phyloP scores from a whole-genome alignment of 2,113 vertebrate genomes.

The Acrocephalus kingi region DNA sequence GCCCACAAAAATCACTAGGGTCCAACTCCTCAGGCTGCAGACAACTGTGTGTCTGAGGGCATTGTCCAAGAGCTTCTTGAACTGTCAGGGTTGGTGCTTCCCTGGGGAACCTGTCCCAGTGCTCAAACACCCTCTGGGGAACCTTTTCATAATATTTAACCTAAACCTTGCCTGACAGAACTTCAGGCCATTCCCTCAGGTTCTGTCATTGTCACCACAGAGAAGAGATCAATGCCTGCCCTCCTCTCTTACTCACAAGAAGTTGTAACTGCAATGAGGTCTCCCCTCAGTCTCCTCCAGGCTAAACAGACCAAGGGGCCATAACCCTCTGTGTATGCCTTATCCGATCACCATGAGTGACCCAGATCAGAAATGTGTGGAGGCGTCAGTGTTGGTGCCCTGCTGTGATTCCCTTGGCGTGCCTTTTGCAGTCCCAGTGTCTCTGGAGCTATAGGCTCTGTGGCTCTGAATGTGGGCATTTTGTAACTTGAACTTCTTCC shows the following conservation, averaged over 20 bases:
- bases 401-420: background rate
- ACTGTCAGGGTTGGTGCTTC: background rate
- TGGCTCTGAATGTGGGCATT: background rate
- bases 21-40: background rate
- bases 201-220: background rate
- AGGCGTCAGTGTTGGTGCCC: background rate
- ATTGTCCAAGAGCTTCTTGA: fast-evolving
- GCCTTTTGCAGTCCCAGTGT: background rate
- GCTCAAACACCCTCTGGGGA: background rate
- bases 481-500: background rate
- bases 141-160: background rate
- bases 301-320: background rate
- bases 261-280: background rate
- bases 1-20: background rate
- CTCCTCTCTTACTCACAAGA: background rate
- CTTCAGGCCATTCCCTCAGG: fast-evolving
- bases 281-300: background rate
- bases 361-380: background rate
- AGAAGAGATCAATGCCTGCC: background rate
- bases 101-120: background rate
- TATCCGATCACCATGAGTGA: background rate
- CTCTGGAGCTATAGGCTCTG: no score
- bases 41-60: background rate
- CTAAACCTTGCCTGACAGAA: background rate
- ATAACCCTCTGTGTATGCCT: background rate